Base-by-base conservation (phyloP, 2,888 invertebrate genomes). In the Protophormia terraenovae region DNA sequence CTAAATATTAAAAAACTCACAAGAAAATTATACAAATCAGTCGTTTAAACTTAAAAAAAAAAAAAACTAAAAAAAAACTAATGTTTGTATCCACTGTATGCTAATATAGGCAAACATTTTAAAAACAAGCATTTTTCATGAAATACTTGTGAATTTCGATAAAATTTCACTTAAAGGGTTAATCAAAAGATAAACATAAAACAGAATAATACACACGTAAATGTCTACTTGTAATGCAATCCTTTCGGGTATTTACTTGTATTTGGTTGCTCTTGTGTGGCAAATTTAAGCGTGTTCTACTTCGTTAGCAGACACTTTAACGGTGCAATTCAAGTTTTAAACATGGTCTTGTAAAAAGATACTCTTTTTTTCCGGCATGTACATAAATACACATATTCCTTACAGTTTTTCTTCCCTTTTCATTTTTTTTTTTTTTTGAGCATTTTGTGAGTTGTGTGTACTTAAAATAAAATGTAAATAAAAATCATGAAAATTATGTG, bases 241-340 rank as follows among this genome's bases (percentile, higher is more conserved):
- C 82, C 82, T 85, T 82, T 79, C 19, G 78, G 78, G 62, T 82
- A 75, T 78, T 78, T 78, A 71, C 45, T 64, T 83, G 79, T 76
- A 72, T 66, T 77, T 79, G 53, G 66, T 76, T 78, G 66, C 67
- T 77, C 55, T 77, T 87, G 64, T 87, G 75, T 75, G 77, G 78
- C 78, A 85, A 81, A 71, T 81, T 78, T 75, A 67, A 81, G 78
- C 85, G 78, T 84, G 88, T 87, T 89, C 86, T 87, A 89, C 87
- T 88, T 88, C 87, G 89, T 90, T 89, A 85, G 89, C 88, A 89
- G 88, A 89, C 89, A 89, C 89, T 90, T 90, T 90, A 90, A 90
- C 88, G 90, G 89, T 89, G 89, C 89, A 88, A 80, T 86, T 67
- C 55, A 79, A 76, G 76, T 60, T 71, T 45, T 41, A 6, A 69